Conservation (phyloP, 1,140 invertebrate species). For the Conus betulinus region DNA sequence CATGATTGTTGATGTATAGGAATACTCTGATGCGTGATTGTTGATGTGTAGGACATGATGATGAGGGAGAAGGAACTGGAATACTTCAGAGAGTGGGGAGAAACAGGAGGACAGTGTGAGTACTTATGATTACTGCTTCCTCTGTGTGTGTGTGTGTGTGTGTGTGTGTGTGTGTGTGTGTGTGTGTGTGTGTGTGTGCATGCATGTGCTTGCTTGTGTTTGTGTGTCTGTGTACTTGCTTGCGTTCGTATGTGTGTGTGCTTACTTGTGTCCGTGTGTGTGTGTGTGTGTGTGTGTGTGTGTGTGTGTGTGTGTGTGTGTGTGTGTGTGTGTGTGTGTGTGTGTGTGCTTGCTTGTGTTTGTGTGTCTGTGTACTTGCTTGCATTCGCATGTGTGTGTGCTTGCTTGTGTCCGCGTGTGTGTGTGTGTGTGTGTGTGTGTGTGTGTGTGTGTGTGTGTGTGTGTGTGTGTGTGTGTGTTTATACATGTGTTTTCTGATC, state of each 20-base stretch:
- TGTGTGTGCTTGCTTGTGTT: not conserved
- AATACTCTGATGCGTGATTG: too few relatives aligned
- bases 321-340: too few relatives aligned
- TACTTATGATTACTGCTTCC: not conserved
- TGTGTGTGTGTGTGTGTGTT: too few relatives aligned
- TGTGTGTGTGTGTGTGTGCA: too few relatives aligned
- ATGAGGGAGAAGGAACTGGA: constrained; percentile 96
- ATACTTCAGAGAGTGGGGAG: constrained; percentile 95
- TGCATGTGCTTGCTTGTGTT: not conserved
- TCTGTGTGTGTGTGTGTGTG: not conserved
- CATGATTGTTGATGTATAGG: too few relatives aligned
- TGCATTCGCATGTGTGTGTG: not conserved
- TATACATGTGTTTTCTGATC: too few relatives aligned
- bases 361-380: not conserved
- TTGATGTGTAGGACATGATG: constrained; percentile 76
- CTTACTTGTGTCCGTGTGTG: not conserved
- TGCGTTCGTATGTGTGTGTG: not conserved
- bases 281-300: constrained; percentile 1
- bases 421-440: constrained; percentile 1
- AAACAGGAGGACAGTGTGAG: constrained; percentile 89
- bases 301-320: not conserved
- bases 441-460: not conserved
- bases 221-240: not conserved
- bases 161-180: not conserved
- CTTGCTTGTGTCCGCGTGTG: not conserved